Conservation (phyloP, 2,888 invertebrate genomes). For the Dicyrtomina minuta region DNA sequence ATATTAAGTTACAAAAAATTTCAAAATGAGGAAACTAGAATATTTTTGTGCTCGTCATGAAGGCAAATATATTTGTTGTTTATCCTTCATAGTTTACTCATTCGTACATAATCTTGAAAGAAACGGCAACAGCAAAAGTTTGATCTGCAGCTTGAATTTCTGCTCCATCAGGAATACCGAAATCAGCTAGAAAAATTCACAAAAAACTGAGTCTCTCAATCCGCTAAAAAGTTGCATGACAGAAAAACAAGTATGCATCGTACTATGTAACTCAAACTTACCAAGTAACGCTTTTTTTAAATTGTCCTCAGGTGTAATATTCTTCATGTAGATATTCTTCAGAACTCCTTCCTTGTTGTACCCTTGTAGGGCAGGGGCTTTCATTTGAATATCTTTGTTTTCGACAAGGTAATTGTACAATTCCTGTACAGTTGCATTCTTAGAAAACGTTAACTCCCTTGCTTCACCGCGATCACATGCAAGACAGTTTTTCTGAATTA, state of each 20-base stretch:
- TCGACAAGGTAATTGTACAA: slow-evolving; percentile 79
- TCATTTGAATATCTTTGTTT: slow-evolving; percentile 80
- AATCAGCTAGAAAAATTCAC: slow-evolving; percentile 61
- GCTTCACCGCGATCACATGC: slow-evolving; percentile 72
- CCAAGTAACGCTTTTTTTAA: slow-evolving; percentile 73
- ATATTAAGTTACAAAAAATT: no score
- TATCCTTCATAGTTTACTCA: neutral
- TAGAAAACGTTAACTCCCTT: slow-evolving; percentile 54
- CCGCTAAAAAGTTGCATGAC: no score
- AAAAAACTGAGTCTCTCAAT: slow-evolving; percentile 18
- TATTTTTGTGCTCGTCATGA: neutral
- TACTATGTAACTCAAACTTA: no score
- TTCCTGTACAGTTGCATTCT: slow-evolving; percentile 69
- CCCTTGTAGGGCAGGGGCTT: slow-evolving; percentile 80
- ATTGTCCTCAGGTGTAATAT: slow-evolving; percentile 92
- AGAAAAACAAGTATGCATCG: no score
- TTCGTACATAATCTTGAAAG: slow-evolving; percentile 61
- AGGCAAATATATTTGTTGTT: neutral
- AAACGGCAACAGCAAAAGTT: slow-evolving; percentile 80
- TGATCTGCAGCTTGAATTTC: slow-evolving; percentile 88
- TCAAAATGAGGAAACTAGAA: no score
- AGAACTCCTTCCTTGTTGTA: slow-evolving; percentile 78
- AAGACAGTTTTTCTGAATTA: slow-evolving; percentile 78
- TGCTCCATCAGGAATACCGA: slow-evolving; percentile 80
- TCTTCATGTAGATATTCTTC: slow-evolving; percentile 90